These are phyloP conservation scores for Carassius auratus DNA, from an alignment of 2,113 vertebrate genomes.

Conservation along the genomic window DNA sequence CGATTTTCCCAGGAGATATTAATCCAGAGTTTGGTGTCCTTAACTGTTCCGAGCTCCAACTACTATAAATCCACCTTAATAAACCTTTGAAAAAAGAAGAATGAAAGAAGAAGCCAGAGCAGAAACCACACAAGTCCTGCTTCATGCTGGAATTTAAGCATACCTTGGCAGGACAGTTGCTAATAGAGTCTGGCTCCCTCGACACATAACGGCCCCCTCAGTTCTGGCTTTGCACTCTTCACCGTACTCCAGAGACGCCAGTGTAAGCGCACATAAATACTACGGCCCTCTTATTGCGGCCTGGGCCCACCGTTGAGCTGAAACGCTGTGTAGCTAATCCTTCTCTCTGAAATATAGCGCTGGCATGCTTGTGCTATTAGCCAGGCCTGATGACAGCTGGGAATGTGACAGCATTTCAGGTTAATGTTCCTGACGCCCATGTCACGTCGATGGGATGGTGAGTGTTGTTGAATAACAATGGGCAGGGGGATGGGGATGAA, in stretches of 20 bases:
- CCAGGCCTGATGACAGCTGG: constrained; percentile 48
- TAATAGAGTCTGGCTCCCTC: not conserved
- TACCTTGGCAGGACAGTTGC: constrained; percentile 33
- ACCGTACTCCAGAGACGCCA: constrained; percentile 21
- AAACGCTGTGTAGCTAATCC: constrained; percentile 16
- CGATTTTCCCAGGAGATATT: not conserved
- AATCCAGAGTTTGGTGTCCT: constrained; percentile 6
- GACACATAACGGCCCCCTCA: not conserved
- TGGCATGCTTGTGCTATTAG: constrained; percentile 33
- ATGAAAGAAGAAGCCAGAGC: constrained; percentile 1
- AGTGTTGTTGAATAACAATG: not conserved
- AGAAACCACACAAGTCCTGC: constrained; percentile 6
- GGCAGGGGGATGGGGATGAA: not conserved
- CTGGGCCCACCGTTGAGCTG: not conserved
- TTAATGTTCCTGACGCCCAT: constrained; percentile 4
- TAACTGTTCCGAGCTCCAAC: not conserved
- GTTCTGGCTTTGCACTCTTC: constrained; percentile 9
- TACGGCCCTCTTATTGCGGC: not conserved
- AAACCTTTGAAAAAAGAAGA: not conserved
- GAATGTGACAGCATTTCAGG: constrained; percentile 22
- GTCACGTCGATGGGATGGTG: constrained; percentile 5
- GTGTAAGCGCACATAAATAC: constrained; percentile 24
- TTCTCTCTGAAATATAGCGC: constrained; percentile 16
- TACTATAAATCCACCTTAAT: constrained; percentile 2
- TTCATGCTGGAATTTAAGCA: constrained; percentile 32